phyloP scores from a whole-genome alignment of 2,113 vertebrate species.

The Eublepharis macularius region DNA sequence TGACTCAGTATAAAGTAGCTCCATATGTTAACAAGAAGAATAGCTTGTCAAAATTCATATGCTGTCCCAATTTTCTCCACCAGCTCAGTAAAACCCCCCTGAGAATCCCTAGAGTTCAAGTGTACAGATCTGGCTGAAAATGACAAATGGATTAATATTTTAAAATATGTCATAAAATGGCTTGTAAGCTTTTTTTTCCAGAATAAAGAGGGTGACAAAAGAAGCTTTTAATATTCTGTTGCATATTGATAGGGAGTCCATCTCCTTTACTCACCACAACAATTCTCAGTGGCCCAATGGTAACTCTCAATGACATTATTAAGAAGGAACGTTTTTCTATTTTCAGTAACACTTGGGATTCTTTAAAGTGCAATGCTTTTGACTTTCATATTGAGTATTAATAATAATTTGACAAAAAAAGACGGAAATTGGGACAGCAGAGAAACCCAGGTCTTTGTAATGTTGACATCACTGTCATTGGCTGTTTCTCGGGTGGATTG shows the following conservation, averaged over 20 bases:
- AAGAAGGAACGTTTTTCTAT: conserved; percentile 17
- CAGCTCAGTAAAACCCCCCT: neutral
- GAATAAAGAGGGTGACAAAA: neutral
- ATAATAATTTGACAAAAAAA: conserved; percentile 14
- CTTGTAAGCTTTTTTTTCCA: neutral
- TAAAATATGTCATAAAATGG: neutral
- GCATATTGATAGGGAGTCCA: neutral
- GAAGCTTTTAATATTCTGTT: neutral
- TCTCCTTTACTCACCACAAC: neutral
- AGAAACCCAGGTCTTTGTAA: neutral
- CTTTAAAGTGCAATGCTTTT: neutral
- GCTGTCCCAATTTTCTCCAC: neutral
- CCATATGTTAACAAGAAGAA: neutral
- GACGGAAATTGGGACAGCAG: neutral
- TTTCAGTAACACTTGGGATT: conserved; percentile 23
- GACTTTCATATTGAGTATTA: neutral
- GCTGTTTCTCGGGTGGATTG: neutral
- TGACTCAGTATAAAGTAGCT: too few relatives aligned
- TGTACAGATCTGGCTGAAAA: neutral
- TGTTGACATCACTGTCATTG: neutral
- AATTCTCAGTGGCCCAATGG: neutral
- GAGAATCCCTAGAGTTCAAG: neutral
- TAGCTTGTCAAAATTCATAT: neutral
- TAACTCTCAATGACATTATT: neutral
- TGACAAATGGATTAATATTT: neutral